Evolutionary conservation across 2,888 invertebrate species (phyloP), one percentile per base, ranked within the genome.

Genomic region (Dascillus cervinus): DNA sequence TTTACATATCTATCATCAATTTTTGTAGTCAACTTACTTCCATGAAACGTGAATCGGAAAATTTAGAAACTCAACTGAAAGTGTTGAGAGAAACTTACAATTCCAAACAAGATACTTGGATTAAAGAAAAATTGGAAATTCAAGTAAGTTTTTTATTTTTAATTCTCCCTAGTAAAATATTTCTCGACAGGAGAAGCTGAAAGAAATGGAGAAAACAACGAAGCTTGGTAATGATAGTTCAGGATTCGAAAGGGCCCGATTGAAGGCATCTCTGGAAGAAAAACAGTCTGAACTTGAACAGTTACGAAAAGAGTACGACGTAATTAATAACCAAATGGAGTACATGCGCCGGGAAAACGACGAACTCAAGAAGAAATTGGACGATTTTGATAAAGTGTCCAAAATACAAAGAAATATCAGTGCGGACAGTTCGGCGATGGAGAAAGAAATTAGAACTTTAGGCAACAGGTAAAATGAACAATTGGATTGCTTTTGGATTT

Each of bases 371-470:
- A 73, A 79, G 47, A 88, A 88, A 58, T 60, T 90, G 15, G 88
- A 85, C 54, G 90, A 90, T 62, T 89, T 82, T 58, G 84, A 85
- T 55, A 82, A 81, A 58, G 82, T 90, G 2, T 79, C 81, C 22
- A 88, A 89, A 64, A 76, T 86, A 10, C 87, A 90, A 54, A 72
- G 82, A 42, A 83, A 78, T 34, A 72, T 87, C 23, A 79, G 80
- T 31, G 79, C 81, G 2, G 88, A 87, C 48, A 83, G 81, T 32
- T 72, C 76, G 0, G 77, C 78, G 11, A 66, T 86, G 43, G 88
- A 88, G 46, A 73, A 77, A 12, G 89, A 91, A 62, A 69, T 90
- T 11, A 71, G 75, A 39, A 76, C 80, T 29, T 58, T 85, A 17
- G 79, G 79, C 55, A 70, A 71, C 28, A 76, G 75, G 70, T 75